These are phyloP conservation scores for Malachius bipustulatus DNA, from an alignment of 2,888 invertebrate species.

Conservation along the genomic window DNA sequence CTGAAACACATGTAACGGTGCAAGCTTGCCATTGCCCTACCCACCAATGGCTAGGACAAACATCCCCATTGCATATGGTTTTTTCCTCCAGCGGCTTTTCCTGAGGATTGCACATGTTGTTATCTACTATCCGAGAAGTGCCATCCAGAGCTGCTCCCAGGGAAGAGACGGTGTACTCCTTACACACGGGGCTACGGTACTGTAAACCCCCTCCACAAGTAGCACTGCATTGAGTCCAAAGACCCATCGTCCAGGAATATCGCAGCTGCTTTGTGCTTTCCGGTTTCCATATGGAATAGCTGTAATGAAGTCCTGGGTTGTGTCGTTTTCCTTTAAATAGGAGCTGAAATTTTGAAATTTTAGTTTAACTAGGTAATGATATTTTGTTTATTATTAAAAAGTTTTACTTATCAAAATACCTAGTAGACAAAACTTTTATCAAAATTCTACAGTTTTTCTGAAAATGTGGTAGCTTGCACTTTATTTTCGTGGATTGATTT, in stretches of 20 bases:
- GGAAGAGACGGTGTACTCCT: conserved; percentile 34
- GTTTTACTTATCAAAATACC: too few species aligned
- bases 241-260: conserved; percentile 63
- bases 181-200: conserved; percentile 41
- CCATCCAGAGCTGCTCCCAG: conserved; percentile 36
- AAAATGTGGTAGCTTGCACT: too few species aligned
- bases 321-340: conserved; percentile 59
- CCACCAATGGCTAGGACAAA: conserved; percentile 74
- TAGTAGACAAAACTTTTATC: too few species aligned
- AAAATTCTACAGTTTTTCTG: too few species aligned
- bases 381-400: too few species aligned
- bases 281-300: conserved; percentile 63
- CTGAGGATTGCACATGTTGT: conserved; percentile 29
- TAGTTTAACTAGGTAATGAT: too few species aligned
- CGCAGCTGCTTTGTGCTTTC: conserved; percentile 45
- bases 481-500: too few species aligned
- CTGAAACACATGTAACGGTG: conserved; percentile 50
- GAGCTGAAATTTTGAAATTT: too few species aligned
- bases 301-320: conserved; percentile 73
- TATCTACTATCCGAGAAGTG: conserved; percentile 33
- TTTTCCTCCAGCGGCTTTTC: conserved; percentile 48
- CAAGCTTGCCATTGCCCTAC: conserved; percentile 79
- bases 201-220: conserved; percentile 69
- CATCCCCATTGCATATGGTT: conserved; percentile 52
- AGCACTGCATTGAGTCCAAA: conserved; percentile 69